Evolutionary conservation across 1,140 invertebrate species (phyloP).

Genomic region (Phortica variegata): DNA sequence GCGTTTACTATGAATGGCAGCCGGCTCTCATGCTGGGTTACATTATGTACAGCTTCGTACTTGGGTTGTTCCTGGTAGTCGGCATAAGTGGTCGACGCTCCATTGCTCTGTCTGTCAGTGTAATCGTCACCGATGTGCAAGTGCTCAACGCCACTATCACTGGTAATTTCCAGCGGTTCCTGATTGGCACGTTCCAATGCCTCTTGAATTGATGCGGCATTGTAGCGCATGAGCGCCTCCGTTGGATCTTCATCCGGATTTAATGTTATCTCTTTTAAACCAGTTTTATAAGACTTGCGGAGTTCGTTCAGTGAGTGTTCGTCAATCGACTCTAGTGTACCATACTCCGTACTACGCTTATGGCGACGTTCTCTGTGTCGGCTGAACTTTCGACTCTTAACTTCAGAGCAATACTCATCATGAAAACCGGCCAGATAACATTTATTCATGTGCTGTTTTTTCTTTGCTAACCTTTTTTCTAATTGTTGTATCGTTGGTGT

Average conservation of each 20-base stretch:
- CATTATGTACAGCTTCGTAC: not conserved
- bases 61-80: not conserved
- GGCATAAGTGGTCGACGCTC: not conserved
- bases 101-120: conserved; percentile 5
- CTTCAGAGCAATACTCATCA: too few species aligned
- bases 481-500: conserved; percentile 20
- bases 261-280: conserved; percentile 47
- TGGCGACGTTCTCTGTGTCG: not conserved
- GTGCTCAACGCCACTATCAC: conserved; percentile 16
- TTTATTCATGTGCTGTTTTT: too few species aligned
- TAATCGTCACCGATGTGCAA: conserved; percentile 4
- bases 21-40: not conserved
- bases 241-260: conserved; percentile 48
- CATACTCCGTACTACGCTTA: conserved; percentile 31
- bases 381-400: not conserved
- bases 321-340: conserved; percentile 44
- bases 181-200: conserved; percentile 40
- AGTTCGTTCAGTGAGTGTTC: conserved; percentile 37
- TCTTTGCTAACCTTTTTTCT: conserved; percentile 47
- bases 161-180: conserved; percentile 41
- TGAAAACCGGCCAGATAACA: too few species aligned
- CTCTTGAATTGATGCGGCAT: conserved; percentile 45
- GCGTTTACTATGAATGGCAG: not conserved
- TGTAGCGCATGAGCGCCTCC: conserved; percentile 50
- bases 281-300: conserved; percentile 39